These are phyloP conservation scores for Xestia ashworthii DNA, from an alignment of 2,888 invertebrate species.

Conservation along the genomic window DNA sequence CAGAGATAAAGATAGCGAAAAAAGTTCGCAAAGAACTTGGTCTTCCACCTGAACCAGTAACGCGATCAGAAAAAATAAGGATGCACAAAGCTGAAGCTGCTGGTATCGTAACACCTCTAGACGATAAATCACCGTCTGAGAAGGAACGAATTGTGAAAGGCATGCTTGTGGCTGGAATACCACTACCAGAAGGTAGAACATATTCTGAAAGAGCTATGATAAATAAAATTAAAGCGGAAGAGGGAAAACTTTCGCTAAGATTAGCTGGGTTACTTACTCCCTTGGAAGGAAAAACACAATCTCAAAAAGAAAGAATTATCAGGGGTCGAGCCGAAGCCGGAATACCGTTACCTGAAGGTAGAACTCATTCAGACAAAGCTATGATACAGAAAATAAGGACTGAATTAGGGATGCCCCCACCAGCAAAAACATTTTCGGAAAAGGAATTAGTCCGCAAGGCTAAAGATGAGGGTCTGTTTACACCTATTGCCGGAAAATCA, in stretches of 20 bases:
- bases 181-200: constrained; percentile 36
- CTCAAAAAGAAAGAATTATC: constrained; percentile 47
- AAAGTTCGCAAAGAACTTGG: constrained; percentile 53
- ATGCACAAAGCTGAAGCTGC: constrained; percentile 68
- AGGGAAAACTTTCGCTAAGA: constrained; percentile 18
- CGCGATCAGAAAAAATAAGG: constrained; percentile 64
- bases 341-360: constrained; percentile 50
- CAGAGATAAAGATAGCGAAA: constrained; percentile 31
- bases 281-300: constrained; percentile 40
- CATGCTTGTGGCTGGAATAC: constrained; percentile 17
- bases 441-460: constrained; percentile 71
- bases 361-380: constrained; percentile 45
- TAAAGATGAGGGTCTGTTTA: constrained; percentile 72
- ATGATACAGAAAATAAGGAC: constrained; percentile 49
- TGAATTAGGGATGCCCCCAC: constrained; percentile 68
- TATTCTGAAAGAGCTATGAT: constrained; percentile 42
- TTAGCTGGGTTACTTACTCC: constrained; percentile 44
- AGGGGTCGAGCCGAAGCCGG: constrained; percentile 41
- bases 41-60: constrained; percentile 63
- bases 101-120: constrained; percentile 70
- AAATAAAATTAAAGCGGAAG: constrained; percentile 43
- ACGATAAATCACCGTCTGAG: constrained; percentile 67
- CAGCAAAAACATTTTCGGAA: constrained; percentile 71
- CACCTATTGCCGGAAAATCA: constrained; percentile 74
- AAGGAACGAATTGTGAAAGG: constrained; percentile 50